Percentiles rank a stretch among this genome's conserved stretches.
These are phyloP conservation scores for Cherax destructor DNA, from an alignment of 1,140 invertebrate species.

Conservation along the genomic window DNA sequence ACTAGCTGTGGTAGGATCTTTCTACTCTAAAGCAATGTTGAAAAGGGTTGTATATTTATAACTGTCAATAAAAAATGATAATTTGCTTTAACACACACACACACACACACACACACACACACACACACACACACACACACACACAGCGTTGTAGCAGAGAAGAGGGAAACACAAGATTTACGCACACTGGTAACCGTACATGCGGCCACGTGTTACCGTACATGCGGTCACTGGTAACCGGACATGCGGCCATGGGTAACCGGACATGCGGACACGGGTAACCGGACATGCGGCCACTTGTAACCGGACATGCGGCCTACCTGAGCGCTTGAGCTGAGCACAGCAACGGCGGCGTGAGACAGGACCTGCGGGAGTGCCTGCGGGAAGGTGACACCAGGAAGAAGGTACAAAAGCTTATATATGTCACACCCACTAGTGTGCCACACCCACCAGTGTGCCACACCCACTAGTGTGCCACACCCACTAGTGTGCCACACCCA, in stretches of 20 bases:
- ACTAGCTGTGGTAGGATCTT: no score
- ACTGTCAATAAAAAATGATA: no score
- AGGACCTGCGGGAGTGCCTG: slow-evolving; percentile 43
- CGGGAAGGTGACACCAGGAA: neutral
- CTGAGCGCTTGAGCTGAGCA: slow-evolving; percentile 32
- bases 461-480: no score
- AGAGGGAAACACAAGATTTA: neutral
- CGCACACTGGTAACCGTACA: no score
- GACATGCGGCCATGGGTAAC: no score
- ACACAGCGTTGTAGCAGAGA: neutral
- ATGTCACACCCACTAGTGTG: neutral
- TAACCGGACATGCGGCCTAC: slow-evolving; percentile 43
- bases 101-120: slow-evolving; percentile 16
- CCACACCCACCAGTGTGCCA: no score
- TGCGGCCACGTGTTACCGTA: no score
- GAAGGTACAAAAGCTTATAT: neutral
- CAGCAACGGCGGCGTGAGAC: slow-evolving; percentile 41
- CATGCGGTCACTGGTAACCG: no score
- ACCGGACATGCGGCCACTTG: slow-evolving; percentile 32
- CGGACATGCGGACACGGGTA: neutral
- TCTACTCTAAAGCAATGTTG: no score
- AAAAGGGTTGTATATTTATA: no score
- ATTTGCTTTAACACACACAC: slow-evolving; percentile 1
- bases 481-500: no score
- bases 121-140: slow-evolving; percentile 7